Conservation (phyloP, 1,140 invertebrate genomes). For the Bicyclus anynana region DNA sequence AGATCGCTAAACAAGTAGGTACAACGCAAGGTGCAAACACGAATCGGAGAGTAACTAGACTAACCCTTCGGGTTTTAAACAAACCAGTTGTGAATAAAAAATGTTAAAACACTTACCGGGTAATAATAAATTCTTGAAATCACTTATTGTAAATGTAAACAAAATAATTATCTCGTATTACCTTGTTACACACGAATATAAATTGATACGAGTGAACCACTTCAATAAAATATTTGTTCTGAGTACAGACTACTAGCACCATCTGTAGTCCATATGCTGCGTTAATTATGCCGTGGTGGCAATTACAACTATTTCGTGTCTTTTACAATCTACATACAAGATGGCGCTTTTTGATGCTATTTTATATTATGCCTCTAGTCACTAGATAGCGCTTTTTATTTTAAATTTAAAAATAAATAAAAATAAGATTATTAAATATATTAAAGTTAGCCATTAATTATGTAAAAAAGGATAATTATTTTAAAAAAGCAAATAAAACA, state of each 20-base stretch:
- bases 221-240: not conserved
- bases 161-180: slow-evolving; percentile 21
- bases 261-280: slow-evolving; percentile 4
- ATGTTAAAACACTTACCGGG: slow-evolving; percentile 11
- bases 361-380: not conserved
- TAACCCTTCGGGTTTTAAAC: slow-evolving; percentile 2
- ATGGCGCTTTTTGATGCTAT: slow-evolving; percentile 10
- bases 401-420: not conserved
- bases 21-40: not conserved
- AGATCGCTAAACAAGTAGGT: not conserved
- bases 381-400: not conserved
- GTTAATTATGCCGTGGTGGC: not conserved
- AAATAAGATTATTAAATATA: too few species aligned
- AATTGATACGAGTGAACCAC: slow-evolving; percentile 15
- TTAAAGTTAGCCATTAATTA: too few species aligned
- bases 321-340: not conserved
- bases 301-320: not conserved
- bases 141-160: slow-evolving; percentile 24
- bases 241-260: not conserved
- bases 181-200: slow-evolving; percentile 8
- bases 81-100: slow-evolving; percentile 2
- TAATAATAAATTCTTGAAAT: slow-evolving; percentile 19
- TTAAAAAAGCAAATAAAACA: too few species aligned
- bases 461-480: too few species aligned
- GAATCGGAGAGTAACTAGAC: not conserved